Percentiles rank a stretch among this genome's conserved stretches.
These are phyloP conservation scores for Acheta domesticus DNA, from an alignment of 2,888 invertebrate species.

Conservation along the genomic window DNA sequence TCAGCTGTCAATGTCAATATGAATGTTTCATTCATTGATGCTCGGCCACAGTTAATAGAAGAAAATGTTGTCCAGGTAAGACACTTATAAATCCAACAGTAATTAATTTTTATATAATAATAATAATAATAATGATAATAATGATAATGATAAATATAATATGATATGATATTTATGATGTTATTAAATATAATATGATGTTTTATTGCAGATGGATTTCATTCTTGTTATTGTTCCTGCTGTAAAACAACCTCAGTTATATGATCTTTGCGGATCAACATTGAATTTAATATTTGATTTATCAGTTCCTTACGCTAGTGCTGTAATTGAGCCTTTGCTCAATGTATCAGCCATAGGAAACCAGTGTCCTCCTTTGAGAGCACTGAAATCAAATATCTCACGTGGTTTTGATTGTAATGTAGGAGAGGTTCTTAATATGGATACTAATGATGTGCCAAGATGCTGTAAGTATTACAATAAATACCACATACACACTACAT, in stretches of 20 bases:
- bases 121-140: no score
- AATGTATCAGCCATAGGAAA: slow-evolving; percentile 88
- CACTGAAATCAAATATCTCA: slow-evolving; percentile 75
- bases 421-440: slow-evolving; percentile 92
- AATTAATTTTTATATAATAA: not conserved
- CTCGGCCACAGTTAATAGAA: slow-evolving; percentile 72
- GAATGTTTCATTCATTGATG: slow-evolving; percentile 85
- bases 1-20: slow-evolving; percentile 93
- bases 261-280: slow-evolving; percentile 92
- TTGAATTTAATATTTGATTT: slow-evolving; percentile 89
- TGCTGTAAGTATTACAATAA: slow-evolving; percentile 66
- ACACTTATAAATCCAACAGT: not conserved
- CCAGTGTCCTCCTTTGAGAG: slow-evolving; percentile 87
- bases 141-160: no score
- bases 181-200: no score
- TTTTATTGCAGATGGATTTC: slow-evolving; percentile 65
- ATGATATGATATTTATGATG: no score
- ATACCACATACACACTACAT: not conserved
- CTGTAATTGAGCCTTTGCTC: slow-evolving; percentile 80
- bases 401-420: slow-evolving; percentile 91
- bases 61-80: slow-evolving; percentile 75
- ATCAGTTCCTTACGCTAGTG: slow-evolving; percentile 87
- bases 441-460: slow-evolving; percentile 84
- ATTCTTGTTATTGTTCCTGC: slow-evolving; percentile 83
- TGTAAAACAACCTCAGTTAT: slow-evolving; percentile 84